Conservation (phyloP, 2,113 vertebrate species). For the Mormyrus lacerda region DNA sequence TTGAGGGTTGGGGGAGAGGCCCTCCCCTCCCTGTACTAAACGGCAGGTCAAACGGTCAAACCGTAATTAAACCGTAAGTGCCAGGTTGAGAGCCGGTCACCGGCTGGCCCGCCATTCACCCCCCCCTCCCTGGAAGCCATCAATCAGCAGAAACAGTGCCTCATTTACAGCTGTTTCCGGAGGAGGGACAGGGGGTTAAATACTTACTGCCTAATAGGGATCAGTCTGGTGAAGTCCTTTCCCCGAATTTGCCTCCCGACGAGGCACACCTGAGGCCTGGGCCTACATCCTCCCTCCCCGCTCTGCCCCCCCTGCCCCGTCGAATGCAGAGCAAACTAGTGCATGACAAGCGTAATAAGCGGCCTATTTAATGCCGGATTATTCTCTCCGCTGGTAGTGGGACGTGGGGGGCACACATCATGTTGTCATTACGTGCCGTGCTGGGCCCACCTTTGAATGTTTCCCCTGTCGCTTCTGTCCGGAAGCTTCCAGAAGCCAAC, state of each 20-base stretch:
- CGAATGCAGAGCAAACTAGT: background rate
- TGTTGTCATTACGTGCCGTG: background rate
- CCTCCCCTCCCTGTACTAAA: constrained; percentile 43
- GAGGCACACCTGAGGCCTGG: constrained; percentile 52
- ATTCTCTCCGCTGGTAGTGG: background rate
- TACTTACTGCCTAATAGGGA: constrained; percentile 52
- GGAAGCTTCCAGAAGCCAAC: background rate
- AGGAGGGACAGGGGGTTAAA: constrained; percentile 36
- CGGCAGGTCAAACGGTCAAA: constrained; percentile 60
- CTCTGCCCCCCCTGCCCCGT: too few species aligned
- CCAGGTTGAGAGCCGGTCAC: constrained; percentile 40
- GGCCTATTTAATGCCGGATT: background rate
- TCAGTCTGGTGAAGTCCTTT: constrained; percentile 52
- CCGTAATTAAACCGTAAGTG: constrained; percentile 52
- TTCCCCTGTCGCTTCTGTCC: background rate
- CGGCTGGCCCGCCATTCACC: constrained; percentile 62
- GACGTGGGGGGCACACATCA: background rate
- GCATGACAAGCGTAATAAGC: background rate
- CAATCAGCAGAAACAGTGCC: constrained; percentile 45
- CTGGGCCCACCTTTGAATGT: background rate
- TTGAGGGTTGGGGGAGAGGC: constrained; percentile 42
- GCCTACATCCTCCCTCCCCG: background rate
- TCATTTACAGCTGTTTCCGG: constrained; percentile 51
- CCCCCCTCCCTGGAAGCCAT: constrained; percentile 44
- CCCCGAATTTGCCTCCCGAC: constrained; percentile 52